Base-by-base conservation (phyloP, 2,113 vertebrate genomes). In the Onychostruthus taczanowskii region DNA sequence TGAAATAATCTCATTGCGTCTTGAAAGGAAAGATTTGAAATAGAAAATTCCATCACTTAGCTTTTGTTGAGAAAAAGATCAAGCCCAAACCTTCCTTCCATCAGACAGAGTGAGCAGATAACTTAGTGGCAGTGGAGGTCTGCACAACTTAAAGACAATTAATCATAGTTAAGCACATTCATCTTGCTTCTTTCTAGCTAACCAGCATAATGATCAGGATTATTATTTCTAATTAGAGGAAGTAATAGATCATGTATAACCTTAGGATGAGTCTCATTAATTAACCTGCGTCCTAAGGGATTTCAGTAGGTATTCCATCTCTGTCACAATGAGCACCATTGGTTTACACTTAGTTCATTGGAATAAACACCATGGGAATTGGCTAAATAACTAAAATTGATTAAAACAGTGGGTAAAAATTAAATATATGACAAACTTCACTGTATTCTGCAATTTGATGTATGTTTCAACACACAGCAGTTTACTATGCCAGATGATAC, bases 151-250 rank as follows among this genome's bases (percentile, higher is more conserved):
- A 95, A 98, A 98, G 98, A 97, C 97, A 98, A 99, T 99, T 98
- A 98, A 99, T 99, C 98, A 98, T 98, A 98, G 98, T 98, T 98
- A 98, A 93, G 98, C 97, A 98, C 98, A 99, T 99, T 99, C 98
- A 99, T 99, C 99, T 99, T 98, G 97, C 98, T 98, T 98, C 98
- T 98, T 98, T 98, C 98, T 97, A 98, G 98, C 98, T 99, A 99
- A 99, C 98, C 99, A 99, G 99, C 98, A 98, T 99, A 99, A 99
- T 99, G 99, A 99, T 99, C 99, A 98, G 98, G 99, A 99, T 99
- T 99, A 99, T 99, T 99, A 99, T 99, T 99, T 99, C 99, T 99
- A 99, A 99, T 99, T 99, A 99, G 98, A 99, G 99, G 99, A 99
- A 99, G 99, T 99, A 99, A 99, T 99, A 99, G 98, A 99, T 99